A percentile compares a stretch with the other conserved stretches of the same genome.
These are phyloP conservation scores for Bombus waltoni DNA, from an alignment of 1,140 invertebrate species.

Conservation along the genomic window DNA sequence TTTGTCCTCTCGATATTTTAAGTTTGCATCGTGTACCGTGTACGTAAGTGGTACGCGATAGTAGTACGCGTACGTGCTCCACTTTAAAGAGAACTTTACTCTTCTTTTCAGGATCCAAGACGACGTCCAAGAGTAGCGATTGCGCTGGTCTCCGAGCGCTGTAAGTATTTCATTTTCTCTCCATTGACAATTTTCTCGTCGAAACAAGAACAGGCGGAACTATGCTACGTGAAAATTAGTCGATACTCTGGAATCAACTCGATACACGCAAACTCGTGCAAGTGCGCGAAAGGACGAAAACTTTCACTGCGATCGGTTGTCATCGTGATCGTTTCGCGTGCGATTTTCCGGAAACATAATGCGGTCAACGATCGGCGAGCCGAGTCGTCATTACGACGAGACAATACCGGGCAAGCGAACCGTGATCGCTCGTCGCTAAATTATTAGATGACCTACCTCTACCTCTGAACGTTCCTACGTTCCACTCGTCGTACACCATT, in stretches of 20 bases:
- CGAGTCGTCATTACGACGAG: constrained; percentile 42
- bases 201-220: too few species aligned
- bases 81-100: accelerated
- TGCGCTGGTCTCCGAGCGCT: too few species aligned
- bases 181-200: too few species aligned
- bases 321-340: constrained; percentile 39
- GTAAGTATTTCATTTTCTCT: too few species aligned
- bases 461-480: background rate
- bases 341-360: constrained; percentile 57
- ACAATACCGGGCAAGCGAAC: constrained; percentile 46
- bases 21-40: too few species aligned
- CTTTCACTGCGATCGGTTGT: constrained; percentile 35
- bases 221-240: background rate
- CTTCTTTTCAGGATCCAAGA: too few species aligned
- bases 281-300: background rate
- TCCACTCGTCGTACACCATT: background rate
- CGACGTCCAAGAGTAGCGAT: accelerated
- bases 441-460: constrained; percentile 23
- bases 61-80: too few species aligned
- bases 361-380: constrained; percentile 45
- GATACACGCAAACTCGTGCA: background rate
- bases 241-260: background rate
- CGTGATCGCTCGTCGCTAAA: constrained; percentile 35
- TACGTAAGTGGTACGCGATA: too few species aligned
- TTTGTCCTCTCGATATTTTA: too few species aligned